Evolutionary conservation across 2,888 invertebrate genomes (phyloP).

Genomic region (Drosophila formosana): DNA sequence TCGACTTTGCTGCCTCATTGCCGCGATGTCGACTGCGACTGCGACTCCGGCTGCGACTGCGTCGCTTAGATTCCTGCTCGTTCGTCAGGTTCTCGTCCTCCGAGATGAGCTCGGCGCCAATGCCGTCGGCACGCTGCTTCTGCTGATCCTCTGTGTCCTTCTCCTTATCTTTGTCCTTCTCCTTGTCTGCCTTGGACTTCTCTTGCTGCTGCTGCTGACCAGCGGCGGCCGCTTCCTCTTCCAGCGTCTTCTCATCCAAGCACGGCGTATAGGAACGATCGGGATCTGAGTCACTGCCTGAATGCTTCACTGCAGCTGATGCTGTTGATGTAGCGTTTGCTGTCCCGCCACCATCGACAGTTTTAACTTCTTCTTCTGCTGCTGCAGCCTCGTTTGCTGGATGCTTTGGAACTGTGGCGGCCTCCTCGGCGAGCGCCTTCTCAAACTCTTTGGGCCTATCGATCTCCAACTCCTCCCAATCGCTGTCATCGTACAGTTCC

Average conservation of each 20-base stretch:
- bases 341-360: not conserved
- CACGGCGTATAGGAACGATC: conserved; percentile 91
- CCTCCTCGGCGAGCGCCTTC: conserved; percentile 84
- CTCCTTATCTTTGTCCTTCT: conserved; percentile 14
- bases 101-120: conserved; percentile 91
- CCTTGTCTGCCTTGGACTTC: conserved; percentile 6
- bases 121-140: conserved; percentile 61
- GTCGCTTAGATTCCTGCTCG: conserved; percentile 59
- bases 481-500: conserved; percentile 87
- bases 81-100: conserved; percentile 87
- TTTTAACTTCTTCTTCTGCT: conserved; percentile 13
- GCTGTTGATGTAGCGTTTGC: not conserved
- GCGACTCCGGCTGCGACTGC: conserved; percentile 31
- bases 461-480: conserved; percentile 84
- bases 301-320: conserved; percentile 20
- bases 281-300: conserved; percentile 85
- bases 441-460: conserved; percentile 80
- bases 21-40: conserved; percentile 45
- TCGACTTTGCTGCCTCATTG: conserved; percentile 49
- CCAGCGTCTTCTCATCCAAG: conserved; percentile 88
- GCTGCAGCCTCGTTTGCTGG: not conserved
- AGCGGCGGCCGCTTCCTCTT: conserved; percentile 50
- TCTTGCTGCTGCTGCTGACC: conserved; percentile 11
- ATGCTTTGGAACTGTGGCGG: not conserved
- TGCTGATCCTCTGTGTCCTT: not conserved